A percentile compares a stretch with the other conserved stretches of the same genome.
phyloP scores from a whole-genome alignment of 1,140 invertebrate genomes.

The Formica selysi region DNA sequence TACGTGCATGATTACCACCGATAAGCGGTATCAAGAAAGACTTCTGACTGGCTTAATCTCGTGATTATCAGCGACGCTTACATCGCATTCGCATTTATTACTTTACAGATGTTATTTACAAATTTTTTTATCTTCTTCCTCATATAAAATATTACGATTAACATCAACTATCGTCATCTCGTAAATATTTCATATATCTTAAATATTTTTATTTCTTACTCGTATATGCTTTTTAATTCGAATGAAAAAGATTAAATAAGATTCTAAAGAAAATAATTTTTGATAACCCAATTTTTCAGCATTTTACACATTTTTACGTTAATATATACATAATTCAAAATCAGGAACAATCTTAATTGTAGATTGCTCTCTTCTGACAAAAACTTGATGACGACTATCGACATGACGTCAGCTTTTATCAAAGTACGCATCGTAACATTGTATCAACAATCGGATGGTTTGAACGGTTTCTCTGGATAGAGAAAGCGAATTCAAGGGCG shows the following conservation, averaged over 20 bases:
- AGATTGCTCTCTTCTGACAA: neutral
- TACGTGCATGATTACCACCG: neutral
- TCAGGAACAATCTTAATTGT: neutral
- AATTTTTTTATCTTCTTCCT: neutral
- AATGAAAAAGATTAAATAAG: neutral
- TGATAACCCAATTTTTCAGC: neutral
- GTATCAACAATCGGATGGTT: neutral
- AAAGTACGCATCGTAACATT: slow-evolving; percentile 17
- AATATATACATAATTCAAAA: neutral
- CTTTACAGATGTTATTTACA: neutral
- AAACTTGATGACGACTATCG: slow-evolving; percentile 1
- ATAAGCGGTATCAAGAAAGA: slow-evolving; percentile 11
- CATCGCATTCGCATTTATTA: neutral
- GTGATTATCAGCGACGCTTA: neutral
- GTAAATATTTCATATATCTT: too few relatives aligned
- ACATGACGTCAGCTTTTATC: neutral
- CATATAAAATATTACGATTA: neutral
- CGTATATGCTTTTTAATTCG: too few relatives aligned
- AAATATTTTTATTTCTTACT: neutral
- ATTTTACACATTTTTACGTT: neutral
- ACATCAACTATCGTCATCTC: neutral
- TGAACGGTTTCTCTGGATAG: slow-evolving; percentile 11
- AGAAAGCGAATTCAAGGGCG: slow-evolving; percentile 31
- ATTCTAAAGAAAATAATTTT: neutral
- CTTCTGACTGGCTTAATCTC: neutral